phyloP scores from a whole-genome alignment of 2,888 invertebrate genomes.

The Ptilodon capucinus region DNA sequence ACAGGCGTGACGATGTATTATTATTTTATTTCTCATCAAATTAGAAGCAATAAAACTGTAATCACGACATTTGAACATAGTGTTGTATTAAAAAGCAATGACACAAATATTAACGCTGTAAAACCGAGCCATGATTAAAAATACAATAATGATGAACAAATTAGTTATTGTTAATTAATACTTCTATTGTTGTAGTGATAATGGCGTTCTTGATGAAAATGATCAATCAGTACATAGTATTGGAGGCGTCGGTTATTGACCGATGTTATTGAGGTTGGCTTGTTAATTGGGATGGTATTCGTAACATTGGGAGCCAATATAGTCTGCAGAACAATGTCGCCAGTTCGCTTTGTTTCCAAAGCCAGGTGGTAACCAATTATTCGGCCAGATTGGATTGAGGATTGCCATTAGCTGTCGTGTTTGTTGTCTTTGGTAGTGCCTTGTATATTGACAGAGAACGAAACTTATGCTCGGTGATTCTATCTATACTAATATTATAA shows the following conservation, averaged over 20 bases:
- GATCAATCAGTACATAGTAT: slow-evolving; percentile 55
- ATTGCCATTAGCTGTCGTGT: slow-evolving; percentile 51
- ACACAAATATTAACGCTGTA: too few species aligned
- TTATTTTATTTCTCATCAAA: too few species aligned
- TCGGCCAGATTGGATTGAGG: slow-evolving; percentile 53
- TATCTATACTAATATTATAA: too few species aligned
- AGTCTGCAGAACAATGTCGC: slow-evolving; percentile 55
- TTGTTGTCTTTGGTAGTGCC: slow-evolving; percentile 41
- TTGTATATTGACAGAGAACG: slow-evolving; percentile 25
- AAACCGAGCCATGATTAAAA: too few species aligned
- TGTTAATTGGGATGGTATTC: slow-evolving; percentile 62
- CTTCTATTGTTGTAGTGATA: slow-evolving; percentile 40
- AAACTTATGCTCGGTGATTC: slow-evolving; percentile 6
- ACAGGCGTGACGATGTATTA: too few species aligned
- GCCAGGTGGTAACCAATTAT: slow-evolving; percentile 61
- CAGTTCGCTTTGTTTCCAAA: slow-evolving; percentile 52
- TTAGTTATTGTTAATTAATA: slow-evolving; percentile 64
- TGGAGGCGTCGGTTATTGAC: slow-evolving; percentile 44
- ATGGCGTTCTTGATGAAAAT: slow-evolving; percentile 43
- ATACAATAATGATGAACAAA: slow-evolving; percentile 34
- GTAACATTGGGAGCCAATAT: slow-evolving; percentile 60
- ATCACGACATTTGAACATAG: too few species aligned
- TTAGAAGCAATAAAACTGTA: too few species aligned
- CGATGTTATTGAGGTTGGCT: slow-evolving; percentile 54
- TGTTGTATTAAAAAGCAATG: too few species aligned